These are phyloP conservation scores for Chelon labrosus DNA, from an alignment of 2,797 vertebrate genomes.

Conservation along the genomic window DNA sequence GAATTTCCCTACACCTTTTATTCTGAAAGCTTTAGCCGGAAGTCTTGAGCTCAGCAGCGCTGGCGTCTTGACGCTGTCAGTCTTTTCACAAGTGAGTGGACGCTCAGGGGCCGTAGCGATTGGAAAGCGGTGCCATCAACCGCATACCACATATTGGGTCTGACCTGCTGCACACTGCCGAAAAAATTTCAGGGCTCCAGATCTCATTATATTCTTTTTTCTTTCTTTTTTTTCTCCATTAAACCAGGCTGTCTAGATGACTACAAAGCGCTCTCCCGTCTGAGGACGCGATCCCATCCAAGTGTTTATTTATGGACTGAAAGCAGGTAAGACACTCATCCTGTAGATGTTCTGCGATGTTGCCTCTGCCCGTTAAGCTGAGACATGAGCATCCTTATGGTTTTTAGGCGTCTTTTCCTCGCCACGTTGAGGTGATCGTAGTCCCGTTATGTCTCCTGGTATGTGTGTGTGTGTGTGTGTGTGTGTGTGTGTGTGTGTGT, in stretches of 20 bases:
- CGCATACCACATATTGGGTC: conserved; percentile 7
- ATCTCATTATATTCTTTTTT: background rate
- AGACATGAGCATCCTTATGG: background rate
- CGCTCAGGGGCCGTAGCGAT: conserved; percentile 37
- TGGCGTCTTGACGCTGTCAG: background rate
- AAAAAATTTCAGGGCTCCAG: background rate
- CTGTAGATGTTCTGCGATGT: conserved; percentile 2
- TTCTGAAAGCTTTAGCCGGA: conserved; percentile 58
- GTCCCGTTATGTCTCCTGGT: conserved; percentile 48
- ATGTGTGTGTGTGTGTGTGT: background rate
- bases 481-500: no score
- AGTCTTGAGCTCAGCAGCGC: fast-evolving
- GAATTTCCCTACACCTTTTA: conserved; percentile 33
- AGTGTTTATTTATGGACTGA: conserved; percentile 59
- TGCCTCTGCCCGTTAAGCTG: conserved; percentile 5
- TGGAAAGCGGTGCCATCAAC: conserved; percentile 33
- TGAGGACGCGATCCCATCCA: conserved; percentile 52
- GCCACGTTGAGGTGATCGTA: conserved; percentile 5
- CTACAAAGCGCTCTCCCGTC: conserved; percentile 9
- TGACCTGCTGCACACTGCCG: conserved; percentile 17
- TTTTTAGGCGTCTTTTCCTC: conserved; percentile 2
- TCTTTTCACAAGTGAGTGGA: conserved; percentile 42
- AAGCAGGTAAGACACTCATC: conserved; percentile 61
- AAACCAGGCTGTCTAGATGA: background rate
- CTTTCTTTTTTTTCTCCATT: no score